Evolutionary conservation across 1,140 invertebrate genomes (phyloP).

Genomic region (Temnothorax nylanderi): DNA sequence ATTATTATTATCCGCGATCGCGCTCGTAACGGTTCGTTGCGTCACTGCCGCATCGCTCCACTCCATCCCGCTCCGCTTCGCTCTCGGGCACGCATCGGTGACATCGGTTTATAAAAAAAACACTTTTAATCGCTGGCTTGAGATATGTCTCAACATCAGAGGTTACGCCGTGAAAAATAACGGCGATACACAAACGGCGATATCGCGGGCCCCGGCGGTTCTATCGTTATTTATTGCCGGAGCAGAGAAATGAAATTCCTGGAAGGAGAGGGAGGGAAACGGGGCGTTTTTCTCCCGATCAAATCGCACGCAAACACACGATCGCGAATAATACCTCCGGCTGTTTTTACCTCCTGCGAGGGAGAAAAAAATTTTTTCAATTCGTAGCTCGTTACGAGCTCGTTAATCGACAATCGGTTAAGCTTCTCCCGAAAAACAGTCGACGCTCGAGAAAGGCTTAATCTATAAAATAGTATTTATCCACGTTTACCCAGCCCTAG

Average conservation of each 20-base stretch:
- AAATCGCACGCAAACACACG: background rate
- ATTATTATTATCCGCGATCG: constrained; percentile 62
- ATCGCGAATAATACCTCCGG: background rate
- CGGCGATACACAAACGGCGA: constrained; percentile 32
- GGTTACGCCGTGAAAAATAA: constrained; percentile 58
- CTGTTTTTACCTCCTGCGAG: background rate
- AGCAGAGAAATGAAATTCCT: constrained; percentile 33
- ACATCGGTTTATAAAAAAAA: constrained; percentile 62
- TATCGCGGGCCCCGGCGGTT: constrained; percentile 15
- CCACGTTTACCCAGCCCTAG: background rate
- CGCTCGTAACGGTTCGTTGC: constrained; percentile 40
- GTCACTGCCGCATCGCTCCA: constrained; percentile 35
- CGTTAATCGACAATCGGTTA: background rate
- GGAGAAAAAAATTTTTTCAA: background rate
- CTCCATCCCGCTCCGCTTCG: constrained; percentile 11
- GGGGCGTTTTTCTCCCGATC: background rate
- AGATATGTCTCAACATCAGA: constrained; percentile 60
- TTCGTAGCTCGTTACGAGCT: background rate
- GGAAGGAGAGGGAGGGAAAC: background rate
- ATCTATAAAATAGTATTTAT: background rate
- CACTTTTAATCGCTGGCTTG: constrained; percentile 62
- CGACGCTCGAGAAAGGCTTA: background rate
- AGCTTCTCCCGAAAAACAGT: background rate
- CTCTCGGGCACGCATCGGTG: constrained; percentile 50
- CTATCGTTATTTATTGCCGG: constrained; percentile 46